A percentile compares a stretch with the other conserved stretches of the same genome.
Conservation (phyloP, 2,888 invertebrate genomes). For the Callinectes sapidus region DNA sequence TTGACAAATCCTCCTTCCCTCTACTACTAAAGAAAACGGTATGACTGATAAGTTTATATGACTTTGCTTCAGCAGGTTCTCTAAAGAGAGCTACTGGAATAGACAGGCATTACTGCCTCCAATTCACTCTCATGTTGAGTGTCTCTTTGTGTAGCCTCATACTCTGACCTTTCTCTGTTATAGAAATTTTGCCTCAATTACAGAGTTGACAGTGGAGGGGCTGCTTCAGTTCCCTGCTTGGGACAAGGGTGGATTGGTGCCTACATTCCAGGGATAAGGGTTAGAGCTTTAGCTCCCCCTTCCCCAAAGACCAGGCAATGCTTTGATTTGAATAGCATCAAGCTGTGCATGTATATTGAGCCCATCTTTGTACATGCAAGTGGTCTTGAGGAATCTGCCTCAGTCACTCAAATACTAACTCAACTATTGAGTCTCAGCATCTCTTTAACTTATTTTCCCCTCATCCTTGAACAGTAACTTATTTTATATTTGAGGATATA, state of each 20-base stretch:
- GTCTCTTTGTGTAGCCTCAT: conserved; percentile 35
- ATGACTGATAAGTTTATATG: background rate
- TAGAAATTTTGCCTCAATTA: conserved; percentile 25
- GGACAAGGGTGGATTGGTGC: conserved; percentile 31
- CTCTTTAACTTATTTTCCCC: conserved; percentile 31
- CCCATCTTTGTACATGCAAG: background rate
- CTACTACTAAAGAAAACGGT: background rate
- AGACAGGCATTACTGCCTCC: conserved; percentile 3
- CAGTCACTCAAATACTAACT: conserved; percentile 28
- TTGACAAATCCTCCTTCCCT: conserved; percentile 16
- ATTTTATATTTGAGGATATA: conserved; percentile 37
- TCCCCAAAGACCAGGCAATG: background rate
- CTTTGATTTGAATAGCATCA: background rate
- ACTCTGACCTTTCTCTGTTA: conserved; percentile 27
- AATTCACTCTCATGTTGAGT: conserved; percentile 21
- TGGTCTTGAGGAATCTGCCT: conserved; percentile 28
- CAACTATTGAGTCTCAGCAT: conserved; percentile 12
- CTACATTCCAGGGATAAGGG: conserved; percentile 13
- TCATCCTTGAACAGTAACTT: conserved; percentile 37
- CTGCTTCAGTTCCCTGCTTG: background rate
- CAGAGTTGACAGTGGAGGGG: conserved; percentile 15
- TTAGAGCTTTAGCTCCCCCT: background rate
- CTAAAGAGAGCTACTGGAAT: background rate
- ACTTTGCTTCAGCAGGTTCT: background rate
- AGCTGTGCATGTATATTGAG: conserved; percentile 28